Evolutionary conservation across 2,113 vertebrate genomes (phyloP), one percentile per base, ranked within the genome.

Genomic region (Anoplopoma fimbria): DNA sequence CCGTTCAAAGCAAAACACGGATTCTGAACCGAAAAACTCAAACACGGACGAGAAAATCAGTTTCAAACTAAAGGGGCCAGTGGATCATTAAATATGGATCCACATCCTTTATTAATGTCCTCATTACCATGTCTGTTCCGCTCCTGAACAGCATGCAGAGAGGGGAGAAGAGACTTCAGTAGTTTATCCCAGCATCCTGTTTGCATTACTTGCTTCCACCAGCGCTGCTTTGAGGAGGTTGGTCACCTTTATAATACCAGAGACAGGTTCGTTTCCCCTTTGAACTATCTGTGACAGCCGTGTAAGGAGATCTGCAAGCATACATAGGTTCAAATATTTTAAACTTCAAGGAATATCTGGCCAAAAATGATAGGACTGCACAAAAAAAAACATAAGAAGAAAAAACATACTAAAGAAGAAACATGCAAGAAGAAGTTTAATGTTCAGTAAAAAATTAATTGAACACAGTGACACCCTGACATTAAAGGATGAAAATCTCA

Each of bases 31-130:
- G 47, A 73, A 55, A n/a, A 87, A 77, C 69, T 75, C 84, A 17
- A 75, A 34, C 51, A n/a, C 1, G 9, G 78, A 79, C 83, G 83
- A 12, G 14, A 75, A 82, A 89, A 83, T 84, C 71, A 2, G 75
- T 91, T 87, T 82, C 53, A 80, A 85, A 85, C 81, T 83, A 90
- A 90, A 90, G 81, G 81, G 89, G 89, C 80, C 91, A 86, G 86
- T 15, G 84, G 60, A 88, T 88, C 86, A 93, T 93, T 93, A 94
- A 94, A 93, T 88, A 91, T 92, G 89, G 70, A 94, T 93, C 68
- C 3, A 2, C 86, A 93, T 93, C 77, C 85, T 88, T 93, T 92
- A 93, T 93, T 93, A 87, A 92, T 92, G 79, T 40, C 79, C 92
- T 92, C 85, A 89, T 93, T 93, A 92, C 40, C 70, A 61, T 79